phyloP scores from a whole-genome alignment of 2,797 vertebrate genomes.

The Hippopotamyrus pictus region DNA sequence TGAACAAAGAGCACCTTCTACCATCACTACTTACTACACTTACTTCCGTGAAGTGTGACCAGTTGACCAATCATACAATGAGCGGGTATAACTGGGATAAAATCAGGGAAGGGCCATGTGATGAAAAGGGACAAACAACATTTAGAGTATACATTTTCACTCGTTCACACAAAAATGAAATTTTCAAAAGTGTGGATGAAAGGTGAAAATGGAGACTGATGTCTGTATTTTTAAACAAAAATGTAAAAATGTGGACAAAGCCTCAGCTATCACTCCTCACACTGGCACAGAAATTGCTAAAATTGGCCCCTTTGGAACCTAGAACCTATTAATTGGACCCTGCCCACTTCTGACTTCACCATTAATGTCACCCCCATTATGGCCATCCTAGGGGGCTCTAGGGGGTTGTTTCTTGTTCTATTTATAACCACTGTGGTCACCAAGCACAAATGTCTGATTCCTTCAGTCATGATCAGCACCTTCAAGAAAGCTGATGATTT shows the following conservation, averaged over 20 bases:
- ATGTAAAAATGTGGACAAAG: background rate
- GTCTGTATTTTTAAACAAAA: background rate
- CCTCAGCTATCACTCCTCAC: constrained; percentile 23
- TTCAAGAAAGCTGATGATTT: background rate
- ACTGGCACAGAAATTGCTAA: constrained; percentile 28
- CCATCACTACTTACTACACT: no score
- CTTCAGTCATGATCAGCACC: constrained; percentile 3
- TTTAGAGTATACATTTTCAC: background rate
- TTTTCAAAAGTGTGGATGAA: background rate
- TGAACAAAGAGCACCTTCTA: background rate
- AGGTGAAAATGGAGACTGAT: background rate
- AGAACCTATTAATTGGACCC: constrained; percentile 10
- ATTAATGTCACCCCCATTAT: constrained; percentile 47
- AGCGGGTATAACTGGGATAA: background rate
- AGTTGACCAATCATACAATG: background rate
- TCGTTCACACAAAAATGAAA: background rate
- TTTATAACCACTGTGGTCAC: background rate
- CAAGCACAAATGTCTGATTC: constrained; percentile 11
- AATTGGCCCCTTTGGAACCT: background rate
- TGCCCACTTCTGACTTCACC: constrained; percentile 34
- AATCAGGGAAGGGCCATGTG: background rate
- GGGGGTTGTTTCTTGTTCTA: background rate
- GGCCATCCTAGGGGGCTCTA: constrained; percentile 22
- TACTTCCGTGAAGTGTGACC: background rate
- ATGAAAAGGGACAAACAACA: background rate